Conservation (phyloP, 2,888 invertebrate species). For the Myopa tessellatipennis region DNA sequence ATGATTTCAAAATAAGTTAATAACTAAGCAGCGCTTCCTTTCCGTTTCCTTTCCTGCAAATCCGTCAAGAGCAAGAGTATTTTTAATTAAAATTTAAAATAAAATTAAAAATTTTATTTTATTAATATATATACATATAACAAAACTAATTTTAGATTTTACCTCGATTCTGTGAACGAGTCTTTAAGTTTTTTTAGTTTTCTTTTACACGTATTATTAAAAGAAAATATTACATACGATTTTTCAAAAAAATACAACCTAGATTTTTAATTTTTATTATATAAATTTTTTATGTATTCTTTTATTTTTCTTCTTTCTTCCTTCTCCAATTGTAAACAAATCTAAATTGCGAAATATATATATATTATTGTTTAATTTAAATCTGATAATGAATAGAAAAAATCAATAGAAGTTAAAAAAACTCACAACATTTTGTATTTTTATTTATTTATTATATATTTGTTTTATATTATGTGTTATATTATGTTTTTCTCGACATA, state of each 20-base stretch:
- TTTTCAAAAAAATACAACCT: not conserved
- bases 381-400: conserved; percentile 22
- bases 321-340: conserved; percentile 31
- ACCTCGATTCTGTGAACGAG: conserved; percentile 35
- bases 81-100: conserved; percentile 17
- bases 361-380: conserved; percentile 34
- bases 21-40: not conserved
- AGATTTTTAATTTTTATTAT: conserved; percentile 20
- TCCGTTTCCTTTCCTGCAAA: not conserved
- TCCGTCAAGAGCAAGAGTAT: conserved; percentile 21
- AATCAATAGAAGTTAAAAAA: conserved; percentile 32
- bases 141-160: conserved; percentile 9
- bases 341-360: conserved; percentile 19
- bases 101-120: conserved; percentile 30
- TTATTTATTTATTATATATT: conserved; percentile 21
- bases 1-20: not conserved
- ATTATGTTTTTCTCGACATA: not conserved
- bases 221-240: conserved; percentile 28
- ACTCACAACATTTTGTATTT: conserved; percentile 27
- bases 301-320: conserved; percentile 13
- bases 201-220: conserved; percentile 30
- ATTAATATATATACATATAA: conserved; percentile 22
- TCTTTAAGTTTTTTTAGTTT: conserved; percentile 21
- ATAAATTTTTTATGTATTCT: conserved; percentile 7
- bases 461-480: not conserved